Conservation (phyloP, 2,113 vertebrate species). For the Pyxicephalus adspersus region DNA sequence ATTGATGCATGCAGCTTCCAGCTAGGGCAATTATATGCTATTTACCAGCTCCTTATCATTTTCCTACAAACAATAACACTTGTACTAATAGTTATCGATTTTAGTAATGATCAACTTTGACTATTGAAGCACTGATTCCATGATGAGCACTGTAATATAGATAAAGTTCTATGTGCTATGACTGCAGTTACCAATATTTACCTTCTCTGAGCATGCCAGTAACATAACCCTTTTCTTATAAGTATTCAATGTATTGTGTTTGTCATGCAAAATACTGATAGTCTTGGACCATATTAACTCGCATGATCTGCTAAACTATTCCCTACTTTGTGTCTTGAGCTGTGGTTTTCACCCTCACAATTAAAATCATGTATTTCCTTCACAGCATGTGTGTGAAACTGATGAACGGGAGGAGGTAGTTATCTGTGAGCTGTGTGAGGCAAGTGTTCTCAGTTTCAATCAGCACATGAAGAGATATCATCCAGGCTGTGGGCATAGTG, state of each 20-base stretch:
- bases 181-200: too few relatives aligned
- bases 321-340: background rate
- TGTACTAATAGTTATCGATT: too few relatives aligned
- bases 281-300: background rate
- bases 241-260: background rate
- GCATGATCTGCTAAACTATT: background rate
- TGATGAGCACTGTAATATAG: too few relatives aligned
- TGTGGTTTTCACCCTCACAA: conserved; percentile 32
- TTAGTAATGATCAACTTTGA: too few relatives aligned
- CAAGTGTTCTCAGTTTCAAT: conserved; percentile 93
- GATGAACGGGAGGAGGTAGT: conserved; percentile 96
- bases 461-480: conserved; percentile 98
- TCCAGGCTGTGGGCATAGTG: conserved; percentile 92
- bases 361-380: conserved; percentile 35
- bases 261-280: background rate
- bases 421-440: conserved; percentile 93
- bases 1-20: conserved; percentile 44
- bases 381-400: conserved; percentile 93
- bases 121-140: too few relatives aligned
- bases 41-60: too few relatives aligned
- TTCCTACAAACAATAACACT: too few relatives aligned
- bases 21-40: background rate
- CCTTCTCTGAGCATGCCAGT: background rate
- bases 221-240: background rate
- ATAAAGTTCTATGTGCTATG: too few relatives aligned